Base-by-base conservation (phyloP, 2,888 invertebrate species). In the Limnephilus rhombicus region DNA sequence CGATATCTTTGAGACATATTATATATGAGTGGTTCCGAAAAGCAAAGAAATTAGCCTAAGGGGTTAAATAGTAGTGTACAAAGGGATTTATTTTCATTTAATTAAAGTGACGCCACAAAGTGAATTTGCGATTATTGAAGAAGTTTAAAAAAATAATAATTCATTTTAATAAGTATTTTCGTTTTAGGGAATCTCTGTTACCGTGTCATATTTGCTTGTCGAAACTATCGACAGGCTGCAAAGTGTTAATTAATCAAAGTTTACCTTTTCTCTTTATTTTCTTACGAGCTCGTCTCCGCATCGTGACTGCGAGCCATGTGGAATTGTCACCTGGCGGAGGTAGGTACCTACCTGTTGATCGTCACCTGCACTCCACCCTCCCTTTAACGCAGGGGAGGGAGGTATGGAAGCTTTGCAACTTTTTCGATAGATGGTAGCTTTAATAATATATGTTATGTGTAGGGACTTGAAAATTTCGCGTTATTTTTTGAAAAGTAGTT, bases 311-410 rank as follows among this genome's bases (percentile, higher is more conserved):
- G 91, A 91, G 89, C 89, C 91, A 85, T 34, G 18, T 29, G 34
- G 31, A 82, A 85, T 85, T 91, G 91, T 91, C 91, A 91, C 91
- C 91, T 91, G 91, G 91, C 37, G 91, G 15, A 91, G 85, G 68
- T 68, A 68, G 68, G n/a, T 68, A 68, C 68, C 53, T 91, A 87
- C 91, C 91, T 49, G 68, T 49, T 45, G 86, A 15, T 24, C 86
- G 83, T 53, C 91, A 91, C 91, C 91, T 91, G 91, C 91, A 18
- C 81, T 31, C n/a, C n/a, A 80, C 45, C 91, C 89, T 81, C 53
- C 91, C n/a, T 31, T 24, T 68, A 85, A 4, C 4, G 49, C 49
- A 49, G 49, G 49, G 49, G 49, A 49, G 49, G 49, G 49, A 1
- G 53, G 9, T n/a, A 37, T 1, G 3, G 18, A 90, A 31, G 83